These are phyloP conservation scores for Microplitis deprimator DNA, from an alignment of 2,888 invertebrate genomes.

Conservation along the genomic window DNA sequence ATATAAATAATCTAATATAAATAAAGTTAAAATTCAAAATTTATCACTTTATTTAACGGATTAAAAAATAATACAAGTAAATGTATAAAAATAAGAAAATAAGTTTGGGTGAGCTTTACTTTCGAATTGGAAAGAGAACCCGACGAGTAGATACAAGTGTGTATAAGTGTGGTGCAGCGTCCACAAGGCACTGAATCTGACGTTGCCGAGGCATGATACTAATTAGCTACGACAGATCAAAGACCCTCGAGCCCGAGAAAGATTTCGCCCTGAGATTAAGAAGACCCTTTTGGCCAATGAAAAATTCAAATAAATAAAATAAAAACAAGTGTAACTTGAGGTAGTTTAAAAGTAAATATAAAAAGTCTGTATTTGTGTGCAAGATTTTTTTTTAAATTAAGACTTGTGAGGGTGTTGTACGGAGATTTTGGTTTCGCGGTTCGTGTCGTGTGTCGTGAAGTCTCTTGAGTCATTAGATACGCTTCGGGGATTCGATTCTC, in stretches of 20 bases:
- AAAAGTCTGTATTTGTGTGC: slow-evolving; percentile 1
- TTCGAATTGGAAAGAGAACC: background rate
- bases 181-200: slow-evolving; percentile 41
- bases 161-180: slow-evolving; percentile 39
- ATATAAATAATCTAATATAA: too few species aligned
- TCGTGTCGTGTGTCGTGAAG: slow-evolving; percentile 15
- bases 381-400: slow-evolving; percentile 17
- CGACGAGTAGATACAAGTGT: slow-evolving; percentile 8
- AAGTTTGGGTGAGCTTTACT: background rate
- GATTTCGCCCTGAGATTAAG: slow-evolving; percentile 41
- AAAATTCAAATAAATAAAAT: slow-evolving; percentile 25
- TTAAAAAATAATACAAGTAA: too few species aligned
- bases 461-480: slow-evolving; percentile 37
- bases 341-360: slow-evolving; percentile 24
- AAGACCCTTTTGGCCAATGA: slow-evolving; percentile 14
- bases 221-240: slow-evolving; percentile 54
- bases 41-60: too few species aligned
- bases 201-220: slow-evolving; percentile 51
- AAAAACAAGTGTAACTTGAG: background rate
- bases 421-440: slow-evolving; percentile 19
- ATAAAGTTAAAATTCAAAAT: too few species aligned
- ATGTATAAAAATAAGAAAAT: background rate
- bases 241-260: slow-evolving; percentile 42
- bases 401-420: slow-evolving; percentile 23
- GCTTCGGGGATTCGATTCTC: slow-evolving; percentile 32